These are phyloP conservation scores for Eudemis profundana DNA, from an alignment of 2,888 invertebrate species.

Conservation along the genomic window DNA sequence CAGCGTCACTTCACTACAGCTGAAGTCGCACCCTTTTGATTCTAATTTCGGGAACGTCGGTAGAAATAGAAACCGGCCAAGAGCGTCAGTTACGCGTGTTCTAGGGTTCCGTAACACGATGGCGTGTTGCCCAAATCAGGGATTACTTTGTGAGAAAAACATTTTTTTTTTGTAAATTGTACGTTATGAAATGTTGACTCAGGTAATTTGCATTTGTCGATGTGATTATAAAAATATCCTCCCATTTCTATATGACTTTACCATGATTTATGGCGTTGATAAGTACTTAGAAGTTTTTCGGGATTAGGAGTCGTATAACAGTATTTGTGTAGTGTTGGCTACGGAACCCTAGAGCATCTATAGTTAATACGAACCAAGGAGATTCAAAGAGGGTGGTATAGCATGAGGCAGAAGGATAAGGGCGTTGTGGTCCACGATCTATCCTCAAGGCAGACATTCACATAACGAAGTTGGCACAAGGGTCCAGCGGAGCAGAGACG, in stretches of 20 bases:
- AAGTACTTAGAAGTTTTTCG: no score
- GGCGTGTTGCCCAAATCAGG: neutral
- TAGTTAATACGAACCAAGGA: conserved; percentile 9
- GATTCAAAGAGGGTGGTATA: conserved; percentile 13
- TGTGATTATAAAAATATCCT: no score
- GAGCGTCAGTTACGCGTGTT: neutral
- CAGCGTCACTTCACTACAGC: conserved; percentile 53
- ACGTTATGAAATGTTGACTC: no score
- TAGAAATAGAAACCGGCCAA: neutral
- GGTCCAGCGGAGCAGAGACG: conserved; percentile 72
- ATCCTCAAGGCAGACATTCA: conserved; percentile 62
- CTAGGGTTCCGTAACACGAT: conserved; percentile 24
- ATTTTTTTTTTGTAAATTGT: no score
- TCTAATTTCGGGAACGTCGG: neutral
- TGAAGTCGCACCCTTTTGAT: conserved; percentile 9
- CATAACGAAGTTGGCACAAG: conserved; percentile 73
- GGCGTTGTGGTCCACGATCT: conserved; percentile 55
- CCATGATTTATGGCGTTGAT: no score
- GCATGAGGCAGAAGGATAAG: conserved; percentile 40
- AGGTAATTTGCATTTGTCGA: no score
- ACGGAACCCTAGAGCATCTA: conserved; percentile 27
- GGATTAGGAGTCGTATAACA: no score
- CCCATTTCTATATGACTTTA: no score
- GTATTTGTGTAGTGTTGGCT: neutral
- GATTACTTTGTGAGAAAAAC: neutral